Conservation (phyloP, 2,797 vertebrate genomes). For the Ptychobarbus kaznakovi region DNA sequence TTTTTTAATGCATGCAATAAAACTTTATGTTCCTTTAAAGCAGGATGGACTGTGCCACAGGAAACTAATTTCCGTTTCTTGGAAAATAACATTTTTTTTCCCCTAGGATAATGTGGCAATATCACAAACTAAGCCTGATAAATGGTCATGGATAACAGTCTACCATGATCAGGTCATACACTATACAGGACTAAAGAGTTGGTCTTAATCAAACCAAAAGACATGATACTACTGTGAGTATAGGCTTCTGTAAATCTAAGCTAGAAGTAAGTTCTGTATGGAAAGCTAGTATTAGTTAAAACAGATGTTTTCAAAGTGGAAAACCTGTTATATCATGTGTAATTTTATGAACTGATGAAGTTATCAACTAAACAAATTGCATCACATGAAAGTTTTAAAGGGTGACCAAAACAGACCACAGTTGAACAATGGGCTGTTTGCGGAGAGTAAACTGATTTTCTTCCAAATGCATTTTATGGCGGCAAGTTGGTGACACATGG, state of each 20-base stretch:
- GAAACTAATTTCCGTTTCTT: conserved; percentile 20
- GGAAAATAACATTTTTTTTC: not conserved
- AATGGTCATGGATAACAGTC: conserved; percentile 57
- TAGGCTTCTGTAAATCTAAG: conserved; percentile 73
- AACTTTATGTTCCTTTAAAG: conserved; percentile 14
- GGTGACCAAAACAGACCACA: no score
- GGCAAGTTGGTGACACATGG: no score
- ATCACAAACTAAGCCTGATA: conserved; percentile 29
- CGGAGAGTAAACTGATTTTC: no score
- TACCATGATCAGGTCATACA: conserved; percentile 53
- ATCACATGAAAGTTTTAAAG: no score
- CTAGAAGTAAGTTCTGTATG: conserved; percentile 69
- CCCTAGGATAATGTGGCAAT: conserved; percentile 4
- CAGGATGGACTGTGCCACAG: not conserved
- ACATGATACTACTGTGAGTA: conserved; percentile 60
- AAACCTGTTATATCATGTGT: no score
- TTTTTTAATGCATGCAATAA: conserved; percentile 29
- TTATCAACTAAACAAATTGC: no score
- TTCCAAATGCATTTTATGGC: no score
- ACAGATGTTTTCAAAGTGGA: conserved; percentile 3
- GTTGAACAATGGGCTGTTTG: no score
- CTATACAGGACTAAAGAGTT: conserved; percentile 66
- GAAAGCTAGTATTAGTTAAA: not conserved
- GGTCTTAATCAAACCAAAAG: conserved; percentile 62
- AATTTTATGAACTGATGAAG: no score